These are phyloP conservation scores for Menidia beryllina DNA, from an alignment of 2,113 vertebrate genomes.

Conservation along the genomic window DNA sequence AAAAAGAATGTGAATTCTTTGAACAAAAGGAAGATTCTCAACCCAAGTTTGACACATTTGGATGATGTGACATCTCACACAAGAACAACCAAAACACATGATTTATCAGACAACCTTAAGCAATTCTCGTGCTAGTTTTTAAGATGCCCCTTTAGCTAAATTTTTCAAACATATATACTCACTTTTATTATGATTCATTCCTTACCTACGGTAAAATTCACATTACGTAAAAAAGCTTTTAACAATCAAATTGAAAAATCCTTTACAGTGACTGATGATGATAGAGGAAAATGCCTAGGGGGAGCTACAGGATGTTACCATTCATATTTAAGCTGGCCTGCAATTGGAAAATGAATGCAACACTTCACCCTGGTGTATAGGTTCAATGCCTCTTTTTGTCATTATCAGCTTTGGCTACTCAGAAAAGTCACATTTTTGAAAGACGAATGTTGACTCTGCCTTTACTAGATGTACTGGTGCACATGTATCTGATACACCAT, in stretches of 20 bases:
- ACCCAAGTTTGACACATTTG: not conserved
- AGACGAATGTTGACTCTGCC: not conserved
- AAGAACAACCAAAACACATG: not conserved
- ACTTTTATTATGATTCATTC: constrained; percentile 9
- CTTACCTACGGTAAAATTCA: constrained; percentile 23
- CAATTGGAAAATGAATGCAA: constrained; percentile 15
- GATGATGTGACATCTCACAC: not conserved
- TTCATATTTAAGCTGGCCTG: not conserved
- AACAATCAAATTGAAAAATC: constrained; percentile 3
- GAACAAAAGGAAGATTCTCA: not conserved
- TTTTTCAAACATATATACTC: not conserved
- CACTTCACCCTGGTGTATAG: not conserved
- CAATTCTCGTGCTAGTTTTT: constrained; percentile 13
- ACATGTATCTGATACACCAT: not conserved
- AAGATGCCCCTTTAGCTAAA: constrained; percentile 1
- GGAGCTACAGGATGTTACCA: not conserved
- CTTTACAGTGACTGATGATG: constrained; percentile 19
- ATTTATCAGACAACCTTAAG: not conserved
- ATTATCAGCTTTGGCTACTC: not conserved
- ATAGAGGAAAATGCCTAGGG: not conserved
- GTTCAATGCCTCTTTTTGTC: not conserved
- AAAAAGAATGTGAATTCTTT: too few relatives aligned
- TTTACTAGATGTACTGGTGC: constrained; percentile 2
- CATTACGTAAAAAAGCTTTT: constrained; percentile 24
- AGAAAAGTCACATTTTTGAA: constrained; percentile 1